Base-by-base conservation (phyloP, 2,113 vertebrate genomes). In the Misgurnus anguillicaudatus region DNA sequence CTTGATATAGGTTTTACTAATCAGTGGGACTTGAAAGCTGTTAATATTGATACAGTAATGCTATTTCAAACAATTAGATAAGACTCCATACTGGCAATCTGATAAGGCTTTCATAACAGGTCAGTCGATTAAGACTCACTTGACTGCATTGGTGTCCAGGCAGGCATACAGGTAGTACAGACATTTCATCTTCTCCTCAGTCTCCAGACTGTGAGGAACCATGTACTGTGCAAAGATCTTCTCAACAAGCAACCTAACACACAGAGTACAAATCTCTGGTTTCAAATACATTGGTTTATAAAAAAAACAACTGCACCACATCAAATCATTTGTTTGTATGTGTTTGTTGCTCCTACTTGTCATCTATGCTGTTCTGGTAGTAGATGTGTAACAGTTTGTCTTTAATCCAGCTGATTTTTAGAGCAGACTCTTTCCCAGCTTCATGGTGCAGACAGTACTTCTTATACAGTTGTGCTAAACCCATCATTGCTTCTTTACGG, bases 341-440 rank as follows among this genome's bases (percentile, higher is more conserved):
- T 24, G 42, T 47, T 38, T 48, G 21, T 38, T 14, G 36, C 63
- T 67, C 48, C 93, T 80, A 99, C 97, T 99, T 99, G 95, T 99
- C 98, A 86, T 99, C 98, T 14, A 99, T 99, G 94, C 98, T 99
- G 91, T 99, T 99, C 91, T 99, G 98, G 89, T 99, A 99, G 90
- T 99, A 99, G 92, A 99, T 99, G 90, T 98, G 97, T 85, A 99
- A 88, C 86, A 99, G 95, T 89, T 99, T 99, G 91, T 99, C 97
- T 91, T 99, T 99, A 92, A 99, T 99, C 98, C 98, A 99, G 92
- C 94, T 98, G 91, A 99, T 97, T 93, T 99, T 98, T 89, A 93
- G 94, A 74, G 96, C 95, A 38, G 94, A 94, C 88, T 99, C 98
- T 85, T 98, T 99, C 80, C 97, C 98, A 42, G 97, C 97, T 89